phyloP scores from a whole-genome alignment of 2,113 vertebrate genomes.

The Leptobrachium leishanense region DNA sequence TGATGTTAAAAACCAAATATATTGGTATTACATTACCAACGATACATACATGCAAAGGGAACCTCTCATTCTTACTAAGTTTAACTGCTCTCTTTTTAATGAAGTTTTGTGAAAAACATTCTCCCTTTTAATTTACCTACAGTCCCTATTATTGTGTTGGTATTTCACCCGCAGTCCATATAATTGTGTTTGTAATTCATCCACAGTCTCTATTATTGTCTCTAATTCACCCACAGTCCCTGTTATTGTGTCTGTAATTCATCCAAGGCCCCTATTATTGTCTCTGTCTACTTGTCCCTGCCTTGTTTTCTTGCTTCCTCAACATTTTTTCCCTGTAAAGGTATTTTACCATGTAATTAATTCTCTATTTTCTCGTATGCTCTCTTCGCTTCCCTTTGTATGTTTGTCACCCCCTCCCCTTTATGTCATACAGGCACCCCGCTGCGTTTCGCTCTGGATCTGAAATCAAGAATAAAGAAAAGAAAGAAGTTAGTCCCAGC shows the following conservation, averaged over 20 bases:
- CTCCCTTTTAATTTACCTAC: no score
- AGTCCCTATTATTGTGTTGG: no score
- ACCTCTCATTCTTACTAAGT: constrained; percentile 32
- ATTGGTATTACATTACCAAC: constrained; percentile 6
- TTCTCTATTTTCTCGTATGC: not conserved
- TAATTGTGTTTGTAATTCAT: no score
- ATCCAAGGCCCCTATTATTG: not conserved
- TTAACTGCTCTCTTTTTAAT: not conserved
- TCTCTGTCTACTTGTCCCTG: not conserved
- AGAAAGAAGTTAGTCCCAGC: not conserved
- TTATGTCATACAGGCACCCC: not conserved
- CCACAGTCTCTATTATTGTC: no score
- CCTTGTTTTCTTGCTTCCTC: constrained; percentile 3
- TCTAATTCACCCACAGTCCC: no score
- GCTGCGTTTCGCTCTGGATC: not conserved
- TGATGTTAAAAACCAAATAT: not conserved
- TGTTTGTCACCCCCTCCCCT: not conserved
- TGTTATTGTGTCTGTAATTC: no score
- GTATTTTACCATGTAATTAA: not conserved
- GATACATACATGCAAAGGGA: constrained; percentile 40
- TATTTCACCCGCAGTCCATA: no score
- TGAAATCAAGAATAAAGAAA: not conserved
- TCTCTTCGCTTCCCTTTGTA: not conserved
- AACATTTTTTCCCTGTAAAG: not conserved
- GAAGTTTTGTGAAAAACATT: no score